Evolutionary conservation across 1,140 invertebrate genomes (phyloP), one percentile per base, ranked within the genome.

Genomic region (Polypedilum pembai): DNA sequence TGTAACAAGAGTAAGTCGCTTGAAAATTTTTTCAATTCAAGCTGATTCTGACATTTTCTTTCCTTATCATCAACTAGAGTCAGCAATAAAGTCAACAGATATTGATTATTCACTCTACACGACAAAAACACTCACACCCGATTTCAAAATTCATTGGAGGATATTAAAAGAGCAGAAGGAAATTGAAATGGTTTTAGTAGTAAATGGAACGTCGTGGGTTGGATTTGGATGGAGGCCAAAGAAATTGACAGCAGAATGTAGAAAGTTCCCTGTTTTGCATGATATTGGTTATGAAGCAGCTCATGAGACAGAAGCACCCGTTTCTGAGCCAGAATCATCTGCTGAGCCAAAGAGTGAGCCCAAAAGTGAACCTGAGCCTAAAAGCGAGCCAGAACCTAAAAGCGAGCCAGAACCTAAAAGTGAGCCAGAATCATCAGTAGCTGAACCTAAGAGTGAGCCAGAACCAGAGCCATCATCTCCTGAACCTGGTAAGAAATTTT

Each of bases 181-280:
- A 83, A 83, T 97, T 7, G 94, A 97, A 82, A 85, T 95, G 17
- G 87, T 95, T 0, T 86, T 95, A 78, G 86, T 92, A 21, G 92
- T 91, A 5, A 94, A 95, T 78, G 88, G 92, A 0, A 92, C 90
- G 0, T 92, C 91, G 12, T 97, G 94, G 85, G 89, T 91, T n/a
- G 94, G 89, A 76, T 73, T 95, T 8, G 93, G 93, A 8, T 94
- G 92, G 92, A 83, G 93, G 76, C 93, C 94, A 0, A 85, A 83
- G 41, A 85, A 85, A 12, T 78, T 93, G 41, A 92, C 88, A 3
- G 86, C 90, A 17, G 84, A 86, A 12, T 95, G 92, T 78, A 90
- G 89, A 78, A 89, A 91, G 75, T 92, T 92, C 79, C 93, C 92
- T 0, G 83, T 87, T 12, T 83, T 90, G 12, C 85, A 86, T 72